Conservation (phyloP, 1,140 invertebrate species). For the Ganaspis sp. region DNA sequence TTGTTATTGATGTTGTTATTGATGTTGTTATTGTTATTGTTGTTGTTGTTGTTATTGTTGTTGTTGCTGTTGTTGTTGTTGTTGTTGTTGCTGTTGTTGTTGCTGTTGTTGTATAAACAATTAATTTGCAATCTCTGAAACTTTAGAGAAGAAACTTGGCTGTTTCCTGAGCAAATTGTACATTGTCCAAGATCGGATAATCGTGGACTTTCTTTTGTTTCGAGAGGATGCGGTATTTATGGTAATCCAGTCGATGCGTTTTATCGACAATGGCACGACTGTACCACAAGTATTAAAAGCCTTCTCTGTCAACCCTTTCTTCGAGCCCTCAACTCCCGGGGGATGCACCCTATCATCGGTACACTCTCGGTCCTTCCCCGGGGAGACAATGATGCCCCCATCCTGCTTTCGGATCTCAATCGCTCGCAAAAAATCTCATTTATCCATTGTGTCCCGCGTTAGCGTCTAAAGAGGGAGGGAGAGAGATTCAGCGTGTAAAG, state of each 20-base stretch:
- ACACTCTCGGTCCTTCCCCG: constrained; percentile 64
- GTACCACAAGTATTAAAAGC: constrained; percentile 72
- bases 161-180: background rate
- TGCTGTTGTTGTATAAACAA: no score
- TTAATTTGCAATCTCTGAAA: constrained; percentile 27
- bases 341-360: constrained; percentile 74
- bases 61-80: no score
- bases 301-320: constrained; percentile 73
- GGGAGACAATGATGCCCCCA: constrained; percentile 69
- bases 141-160: background rate
- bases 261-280: constrained; percentile 69
- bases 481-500: constrained; percentile 42
- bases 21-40: no score
- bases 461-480: constrained; percentile 44
- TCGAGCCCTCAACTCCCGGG: constrained; percentile 61
- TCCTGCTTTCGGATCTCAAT: constrained; percentile 70
- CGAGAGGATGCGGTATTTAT: constrained; percentile 59
- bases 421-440: constrained; percentile 75
- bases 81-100: no score
- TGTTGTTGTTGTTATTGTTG: no score
- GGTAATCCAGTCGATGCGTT: constrained; percentile 70
- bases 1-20: no score
- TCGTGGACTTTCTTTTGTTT: background rate
- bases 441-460: constrained; percentile 71
- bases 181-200: background rate